Conservation (phyloP, 2,113 vertebrate species). For the Oreocharis arfaki region DNA sequence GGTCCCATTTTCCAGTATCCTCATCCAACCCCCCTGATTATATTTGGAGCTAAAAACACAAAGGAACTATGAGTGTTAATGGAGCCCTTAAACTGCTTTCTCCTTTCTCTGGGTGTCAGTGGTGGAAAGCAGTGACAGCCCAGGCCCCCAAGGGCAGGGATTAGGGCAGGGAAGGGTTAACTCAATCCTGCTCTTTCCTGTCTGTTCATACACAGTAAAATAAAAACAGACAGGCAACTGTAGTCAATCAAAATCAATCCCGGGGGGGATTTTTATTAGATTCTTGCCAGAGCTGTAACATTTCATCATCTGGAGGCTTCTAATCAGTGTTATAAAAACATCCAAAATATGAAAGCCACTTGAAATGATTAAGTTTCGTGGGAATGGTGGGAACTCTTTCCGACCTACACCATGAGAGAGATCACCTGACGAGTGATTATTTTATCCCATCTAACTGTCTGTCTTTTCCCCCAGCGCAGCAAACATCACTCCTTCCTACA, state of each 20-base stretch:
- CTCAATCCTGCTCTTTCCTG: not conserved
- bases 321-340: slow-evolving; percentile 29
- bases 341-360: slow-evolving; percentile 8
- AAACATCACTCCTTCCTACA: not conserved
- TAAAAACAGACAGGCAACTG: slow-evolving; percentile 28
- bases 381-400: not conserved
- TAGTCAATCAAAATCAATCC: slow-evolving; percentile 43
- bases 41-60: not conserved
- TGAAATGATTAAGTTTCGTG: slow-evolving; percentile 13
- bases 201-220: slow-evolving; percentile 29
- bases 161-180: slow-evolving; percentile 8
- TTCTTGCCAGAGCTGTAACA: not conserved
- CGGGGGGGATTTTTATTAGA: slow-evolving; percentile 40
- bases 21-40: not conserved
- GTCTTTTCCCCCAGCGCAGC: not conserved
- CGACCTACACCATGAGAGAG: not conserved
- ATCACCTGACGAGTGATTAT: not conserved
- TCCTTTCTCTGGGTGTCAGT: not conserved
- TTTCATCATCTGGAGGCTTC: slow-evolving; percentile 39
- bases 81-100: not conserved
- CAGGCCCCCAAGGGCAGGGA: not conserved
- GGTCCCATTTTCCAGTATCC: not conserved
- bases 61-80: not conserved
- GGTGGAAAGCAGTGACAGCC: not conserved
- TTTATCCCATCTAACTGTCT: not conserved